A percentile compares a stretch with the other conserved stretches of the same genome.
These are phyloP conservation scores for Equus przewalskii DNA, from an alignment of 2,113 vertebrate genomes.

Conservation along the genomic window DNA sequence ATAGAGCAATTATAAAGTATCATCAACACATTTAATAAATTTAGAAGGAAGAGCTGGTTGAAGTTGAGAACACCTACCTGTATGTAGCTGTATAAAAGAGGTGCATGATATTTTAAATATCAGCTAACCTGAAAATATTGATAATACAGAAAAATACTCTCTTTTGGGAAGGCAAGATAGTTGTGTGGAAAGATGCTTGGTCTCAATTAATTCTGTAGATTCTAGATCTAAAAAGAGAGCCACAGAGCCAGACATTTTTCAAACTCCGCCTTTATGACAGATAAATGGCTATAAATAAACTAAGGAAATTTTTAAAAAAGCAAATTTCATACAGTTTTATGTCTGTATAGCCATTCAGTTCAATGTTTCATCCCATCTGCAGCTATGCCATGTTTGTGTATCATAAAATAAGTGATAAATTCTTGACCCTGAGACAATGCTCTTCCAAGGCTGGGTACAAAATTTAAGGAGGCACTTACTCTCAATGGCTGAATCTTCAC, in stretches of 20 bases:
- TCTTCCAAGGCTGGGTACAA: background rate
- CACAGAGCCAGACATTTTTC: background rate
- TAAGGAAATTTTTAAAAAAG: background rate
- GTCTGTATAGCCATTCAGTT: background rate
- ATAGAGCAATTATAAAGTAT: slow-evolving; percentile 15
- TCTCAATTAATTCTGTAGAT: background rate
- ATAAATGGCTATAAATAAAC: slow-evolving; percentile 29
- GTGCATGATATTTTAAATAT: background rate
- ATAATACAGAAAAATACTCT: background rate
- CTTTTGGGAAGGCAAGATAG: background rate
- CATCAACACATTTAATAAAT: background rate
- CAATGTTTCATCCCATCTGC: background rate
- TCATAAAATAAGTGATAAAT: slow-evolving; percentile 31
- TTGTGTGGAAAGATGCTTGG: background rate
- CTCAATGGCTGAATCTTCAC: background rate
- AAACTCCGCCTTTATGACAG: background rate
- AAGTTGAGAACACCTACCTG: background rate
- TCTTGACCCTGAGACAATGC: background rate
- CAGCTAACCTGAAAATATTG: background rate
- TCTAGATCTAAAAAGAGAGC: background rate
- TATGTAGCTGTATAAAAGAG: background rate
- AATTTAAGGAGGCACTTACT: background rate
- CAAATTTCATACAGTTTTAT: background rate
- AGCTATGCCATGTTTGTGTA: background rate
- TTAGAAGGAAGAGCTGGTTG: slow-evolving; percentile 26